phyloP scores from a whole-genome alignment of 2,113 vertebrate genomes.

The Sminthopsis crassicaudata region DNA sequence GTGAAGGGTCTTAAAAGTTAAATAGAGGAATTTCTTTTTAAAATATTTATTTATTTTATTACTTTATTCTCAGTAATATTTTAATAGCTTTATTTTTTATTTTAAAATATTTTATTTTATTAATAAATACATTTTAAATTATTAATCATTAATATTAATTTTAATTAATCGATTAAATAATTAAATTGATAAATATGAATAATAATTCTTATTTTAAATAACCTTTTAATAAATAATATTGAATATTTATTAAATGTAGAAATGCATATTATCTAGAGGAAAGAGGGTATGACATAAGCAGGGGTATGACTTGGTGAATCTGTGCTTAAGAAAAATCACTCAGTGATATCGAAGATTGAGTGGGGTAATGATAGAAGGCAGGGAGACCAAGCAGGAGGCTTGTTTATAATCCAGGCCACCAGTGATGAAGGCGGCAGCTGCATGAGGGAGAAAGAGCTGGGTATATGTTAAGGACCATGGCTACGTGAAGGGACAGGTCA shows the following conservation, averaged over 20 bases:
- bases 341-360: not conserved
- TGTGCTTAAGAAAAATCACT: not conserved
- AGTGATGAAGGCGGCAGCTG: not conserved
- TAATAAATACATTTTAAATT: too few relatives aligned
- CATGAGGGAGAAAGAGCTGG: not conserved
- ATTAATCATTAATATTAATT: too few relatives aligned
- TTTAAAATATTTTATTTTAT: too few relatives aligned
- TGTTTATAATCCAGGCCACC: not conserved
- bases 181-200: too few relatives aligned
- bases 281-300: not conserved
- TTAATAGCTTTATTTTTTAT: too few relatives aligned
- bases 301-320: not conserved
- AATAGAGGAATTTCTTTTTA: not conserved
- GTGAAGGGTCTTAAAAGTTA: not conserved
- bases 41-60: too few relatives aligned
- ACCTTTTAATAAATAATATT: too few relatives aligned
- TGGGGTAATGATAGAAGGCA: not conserved
- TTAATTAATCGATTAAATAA: too few relatives aligned
- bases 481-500: too few relatives aligned
- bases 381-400: not conserved
- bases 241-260: not conserved
- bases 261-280: not conserved
- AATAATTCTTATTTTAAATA: too few relatives aligned
- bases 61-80: too few relatives aligned
- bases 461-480: too few relatives aligned